Evolutionary conservation across 2,113 vertebrate genomes (phyloP).

Genomic region (Mormyrus iriodes): DNA sequence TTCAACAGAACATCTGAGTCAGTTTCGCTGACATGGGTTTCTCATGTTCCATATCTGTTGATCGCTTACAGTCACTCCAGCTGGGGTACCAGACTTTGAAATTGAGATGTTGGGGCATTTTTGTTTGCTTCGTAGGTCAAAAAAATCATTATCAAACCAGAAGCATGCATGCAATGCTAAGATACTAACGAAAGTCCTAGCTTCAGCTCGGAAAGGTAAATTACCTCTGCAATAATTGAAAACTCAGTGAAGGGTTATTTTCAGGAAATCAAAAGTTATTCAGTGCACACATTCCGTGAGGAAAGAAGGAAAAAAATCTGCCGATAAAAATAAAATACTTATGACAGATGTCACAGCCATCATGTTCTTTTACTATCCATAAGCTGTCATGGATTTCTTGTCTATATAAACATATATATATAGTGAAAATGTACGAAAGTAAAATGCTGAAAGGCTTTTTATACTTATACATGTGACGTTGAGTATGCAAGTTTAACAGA

Average conservation of each 20-base stretch:
- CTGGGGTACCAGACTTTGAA: background rate
- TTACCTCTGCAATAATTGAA: background rate
- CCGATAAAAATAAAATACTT: background rate
- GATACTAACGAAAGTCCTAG: background rate
- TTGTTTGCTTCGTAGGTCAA: background rate
- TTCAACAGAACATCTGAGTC: background rate
- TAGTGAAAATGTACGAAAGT: background rate
- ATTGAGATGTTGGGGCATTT: background rate
- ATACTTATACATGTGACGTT: background rate
- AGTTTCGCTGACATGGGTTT: background rate
- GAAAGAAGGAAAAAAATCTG: background rate
- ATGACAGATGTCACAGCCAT: background rate
- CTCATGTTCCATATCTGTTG: background rate
- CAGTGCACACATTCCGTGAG: background rate
- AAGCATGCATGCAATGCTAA: background rate
- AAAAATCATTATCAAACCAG: background rate
- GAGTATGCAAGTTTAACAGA: background rate
- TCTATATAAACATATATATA: background rate
- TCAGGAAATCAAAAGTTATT: conserved; percentile 15
- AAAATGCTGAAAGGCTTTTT: background rate
- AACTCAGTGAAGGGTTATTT: background rate
- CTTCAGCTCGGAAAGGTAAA: conserved; percentile 5
- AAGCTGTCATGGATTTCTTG: background rate
- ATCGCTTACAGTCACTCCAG: background rate
- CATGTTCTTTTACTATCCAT: background rate